These are phyloP conservation scores for Drosophila atroscutellata DNA, from an alignment of 2,888 invertebrate genomes.

Conservation along the genomic window DNA sequence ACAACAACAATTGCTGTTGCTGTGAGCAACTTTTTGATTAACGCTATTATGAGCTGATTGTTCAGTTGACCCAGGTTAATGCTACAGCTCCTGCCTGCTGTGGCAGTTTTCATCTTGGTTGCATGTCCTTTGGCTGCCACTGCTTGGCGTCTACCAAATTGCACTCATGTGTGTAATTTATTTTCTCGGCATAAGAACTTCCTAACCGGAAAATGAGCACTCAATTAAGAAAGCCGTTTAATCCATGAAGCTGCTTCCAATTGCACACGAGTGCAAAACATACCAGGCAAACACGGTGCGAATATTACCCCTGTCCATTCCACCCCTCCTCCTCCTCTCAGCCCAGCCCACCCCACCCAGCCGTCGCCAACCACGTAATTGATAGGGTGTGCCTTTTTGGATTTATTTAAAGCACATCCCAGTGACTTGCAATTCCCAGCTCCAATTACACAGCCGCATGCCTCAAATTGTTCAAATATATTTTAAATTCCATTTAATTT, in stretches of 20 bases:
- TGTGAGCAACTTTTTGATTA: conserved; percentile 76
- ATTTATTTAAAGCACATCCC: conserved; percentile 73
- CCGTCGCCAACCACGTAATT: conserved; percentile 45
- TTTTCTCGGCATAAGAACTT: conserved; percentile 80
- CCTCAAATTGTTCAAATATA: conserved; percentile 25
- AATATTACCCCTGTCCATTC: background rate
- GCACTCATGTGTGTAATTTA: conserved; percentile 81
- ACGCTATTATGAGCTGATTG: conserved; percentile 80
- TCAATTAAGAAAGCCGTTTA: conserved; percentile 79
- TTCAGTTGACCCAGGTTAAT: conserved; percentile 75
- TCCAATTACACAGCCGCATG: conserved; percentile 66
- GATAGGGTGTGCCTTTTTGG: conserved; percentile 71
- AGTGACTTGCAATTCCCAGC: conserved; percentile 74
- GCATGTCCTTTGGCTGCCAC: conserved; percentile 43
- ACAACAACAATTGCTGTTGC: conserved; percentile 25
- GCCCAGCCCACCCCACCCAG: background rate
- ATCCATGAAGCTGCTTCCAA: conserved; percentile 68
- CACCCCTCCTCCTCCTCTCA: background rate
- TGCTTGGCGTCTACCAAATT: conserved; percentile 59
- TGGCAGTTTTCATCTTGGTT: conserved; percentile 9
- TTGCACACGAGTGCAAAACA: conserved; percentile 39
- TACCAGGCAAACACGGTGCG: conserved; percentile 7
- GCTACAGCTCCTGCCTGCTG: conserved; percentile 35
- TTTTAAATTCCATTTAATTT: conserved; percentile 22
- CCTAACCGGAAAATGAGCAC: conserved; percentile 81